A percentile compares a stretch with the other conserved stretches of the same genome.
These are phyloP conservation scores for Cataglyphis albicans DNA, from an alignment of 2,888 invertebrate species.

Conservation along the genomic window DNA sequence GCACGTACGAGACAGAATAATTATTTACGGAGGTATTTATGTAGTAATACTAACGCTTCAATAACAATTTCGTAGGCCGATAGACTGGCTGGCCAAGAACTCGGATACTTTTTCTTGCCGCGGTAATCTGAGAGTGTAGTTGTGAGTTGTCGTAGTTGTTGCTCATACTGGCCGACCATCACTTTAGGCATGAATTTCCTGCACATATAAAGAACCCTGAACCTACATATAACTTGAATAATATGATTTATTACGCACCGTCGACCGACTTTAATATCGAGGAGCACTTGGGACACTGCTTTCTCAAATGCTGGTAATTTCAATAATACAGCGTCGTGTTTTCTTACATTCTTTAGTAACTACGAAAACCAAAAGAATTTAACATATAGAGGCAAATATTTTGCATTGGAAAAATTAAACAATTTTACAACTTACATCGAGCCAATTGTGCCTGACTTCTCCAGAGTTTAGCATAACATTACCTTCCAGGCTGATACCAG, in stretches of 20 bases:
- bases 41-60: constrained; percentile 91
- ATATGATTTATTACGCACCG: constrained; percentile 87
- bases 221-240: constrained; percentile 82
- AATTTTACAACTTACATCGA: constrained; percentile 90
- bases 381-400: neutral
- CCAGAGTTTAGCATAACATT: constrained; percentile 96
- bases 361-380: constrained; percentile 84
- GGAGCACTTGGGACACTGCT: constrained; percentile 93
- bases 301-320: constrained; percentile 94
- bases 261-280: constrained; percentile 93
- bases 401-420: neutral
- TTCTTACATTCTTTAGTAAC: constrained; percentile 93
- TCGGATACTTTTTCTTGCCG: constrained; percentile 89
- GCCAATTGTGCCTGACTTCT: constrained; percentile 97
- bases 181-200: constrained; percentile 97
- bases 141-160: constrained; percentile 93
- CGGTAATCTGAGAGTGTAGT: constrained; percentile 94
- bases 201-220: constrained; percentile 86
- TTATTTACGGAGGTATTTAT: constrained; percentile 25
- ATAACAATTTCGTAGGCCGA: constrained; percentile 93
- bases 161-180: constrained; percentile 94
- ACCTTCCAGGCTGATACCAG: constrained; percentile 96
- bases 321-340: constrained; percentile 91
- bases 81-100: constrained; percentile 91
- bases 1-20: neutral